Base-by-base conservation (phyloP, 2,797 vertebrate species). In the Gymnoscopelus microlampas region DNA sequence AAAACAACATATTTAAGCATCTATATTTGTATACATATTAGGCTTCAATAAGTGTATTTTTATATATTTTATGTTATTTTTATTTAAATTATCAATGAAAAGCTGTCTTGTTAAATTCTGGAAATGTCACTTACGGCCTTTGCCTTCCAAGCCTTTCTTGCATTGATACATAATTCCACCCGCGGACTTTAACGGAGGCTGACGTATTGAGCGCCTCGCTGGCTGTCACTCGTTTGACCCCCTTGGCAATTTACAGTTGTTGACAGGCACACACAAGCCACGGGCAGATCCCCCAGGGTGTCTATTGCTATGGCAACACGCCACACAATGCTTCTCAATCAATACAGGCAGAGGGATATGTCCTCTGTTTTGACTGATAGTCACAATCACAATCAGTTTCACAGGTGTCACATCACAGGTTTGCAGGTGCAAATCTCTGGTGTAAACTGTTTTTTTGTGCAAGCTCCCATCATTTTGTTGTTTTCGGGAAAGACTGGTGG, bases 161-260 rank as follows among this genome's bases (percentile, higher is more conserved):
- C 39, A 10, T 8, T 44, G 39, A 10, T 9, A 44, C 2, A 88
- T 80, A 81, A 84, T 87, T 60, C 71, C 68, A 26, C 77, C 78
- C 24, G 9, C 73, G 13, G 71, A 67, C 68, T 83, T 81, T 84
- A 89, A 90, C 78, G 75, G 82, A 70, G 62, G 68, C 80, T 87
- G 86, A 89, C 85, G 83, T 87, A 85, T 83, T 80, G 80, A 90
- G 87, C 78, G 71, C 82, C 83, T 88, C 2, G 39, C 58, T 61
- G 24, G 68, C 73, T 80, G 68, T 81, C 78, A 60, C 65, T 71
- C 12, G 80, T 88, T 87, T 86, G 67, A 81, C 73, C 85, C 76
- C 78, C 61, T 84, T 79, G 86, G 74, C 76, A 87, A 89, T 91
- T 87, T 88, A 81, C 67, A 78, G 76, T 83, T 76, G 87, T 86